Evolutionary conservation across 2,113 vertebrate genomes (phyloP), one percentile per base, ranked within the genome.

Genomic region (Phodopus roborovskii): DNA sequence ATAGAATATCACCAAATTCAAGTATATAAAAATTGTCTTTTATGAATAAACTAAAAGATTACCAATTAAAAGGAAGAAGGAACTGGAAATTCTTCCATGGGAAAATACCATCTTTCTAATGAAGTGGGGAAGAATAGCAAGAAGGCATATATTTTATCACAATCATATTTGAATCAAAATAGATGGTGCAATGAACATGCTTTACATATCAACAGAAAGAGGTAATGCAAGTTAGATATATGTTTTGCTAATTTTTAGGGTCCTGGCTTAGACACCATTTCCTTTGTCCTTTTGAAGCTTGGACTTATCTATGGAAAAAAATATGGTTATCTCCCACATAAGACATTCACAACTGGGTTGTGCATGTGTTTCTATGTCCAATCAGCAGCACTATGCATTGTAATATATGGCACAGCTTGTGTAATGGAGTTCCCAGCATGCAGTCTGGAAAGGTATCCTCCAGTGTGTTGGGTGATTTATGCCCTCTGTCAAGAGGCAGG

Each of bases 391-490:
- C 99, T 99, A 99, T 99, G 99, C 99, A 99, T 99, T 99, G 99
- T 99, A 99, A 99, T 99, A 98, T 99, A 98, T 99, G 99, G 99
- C 99, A 99, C 99, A 99, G 99, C 99, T 99, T 99, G 99, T 99
- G 98, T 99, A 99, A 99, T 99, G 99, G 99, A 99, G 99, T 99
- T 99, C 99, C 99, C 99, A 99, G 99, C 99, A 96, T 99, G 99
- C 98, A 99, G 99, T 98, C 99, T 99, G 98, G 98, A 99, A 99
- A 99, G 99, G 99, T 99, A 99, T 99, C 99, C 99, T 99, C 99
- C 98, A 99, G 99, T 99, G 99, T 99, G 99, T 98, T 97, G 98
- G 98, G 99, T 99, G 99, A 99, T 99, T 99, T 99, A 99, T 99
- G 99, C 99, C 99, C 98, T 99, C 99, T 99, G 99, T 99, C 99